Base-by-base conservation (phyloP, 2,797 vertebrate species). In the Gouania willdenowi region DNA sequence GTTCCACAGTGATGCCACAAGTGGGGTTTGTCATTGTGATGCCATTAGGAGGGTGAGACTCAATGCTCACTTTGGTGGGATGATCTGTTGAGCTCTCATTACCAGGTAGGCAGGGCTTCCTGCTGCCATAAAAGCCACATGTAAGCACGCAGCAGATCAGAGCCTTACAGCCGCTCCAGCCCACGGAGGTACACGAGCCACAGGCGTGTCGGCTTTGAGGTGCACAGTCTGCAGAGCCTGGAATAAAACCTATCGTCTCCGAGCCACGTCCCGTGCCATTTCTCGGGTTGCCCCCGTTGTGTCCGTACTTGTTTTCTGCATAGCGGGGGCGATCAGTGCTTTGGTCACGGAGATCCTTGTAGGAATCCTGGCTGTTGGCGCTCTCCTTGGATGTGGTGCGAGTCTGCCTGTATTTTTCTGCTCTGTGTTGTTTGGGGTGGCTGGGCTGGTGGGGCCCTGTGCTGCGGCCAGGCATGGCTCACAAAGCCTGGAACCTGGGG, bases 111-210 rank as follows among this genome's bases (percentile, higher is more conserved):
- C 92, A 90, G 6, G 93, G 87, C 45, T 93, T 67, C 3, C 88
- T 87, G 49, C 83, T 86, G 28, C 91, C 88, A 23, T 93, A 97
- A 53, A 91, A 76, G 31, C 95, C 94, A 5, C 93, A 99, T 54
- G 93, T 94, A 68, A 98, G 81, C 12, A 98, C 81, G 38, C 91
- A 97, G 71, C 96, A 99, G 55, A 97, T 83, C 13, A 95, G 85
- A 0, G 92, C 86, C 66, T 88, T 91, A 40, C 92, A 97, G 5
- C 87, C 77, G 21, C 87, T 90, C 96, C 95, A 98, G 27, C 92
- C 91, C 48, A 90, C 76, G 0, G 92, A 87, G 8, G 89, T 79
- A 18, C 91, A 92, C 11, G 92, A 89, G 28, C 89, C 92, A 31
- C 95, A 96, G 1, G 79, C 40, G 5, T 75, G 78, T 21, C 78